phyloP scores from a whole-genome alignment of 2,797 vertebrate genomes.

The Sebastolobus alascanus region DNA sequence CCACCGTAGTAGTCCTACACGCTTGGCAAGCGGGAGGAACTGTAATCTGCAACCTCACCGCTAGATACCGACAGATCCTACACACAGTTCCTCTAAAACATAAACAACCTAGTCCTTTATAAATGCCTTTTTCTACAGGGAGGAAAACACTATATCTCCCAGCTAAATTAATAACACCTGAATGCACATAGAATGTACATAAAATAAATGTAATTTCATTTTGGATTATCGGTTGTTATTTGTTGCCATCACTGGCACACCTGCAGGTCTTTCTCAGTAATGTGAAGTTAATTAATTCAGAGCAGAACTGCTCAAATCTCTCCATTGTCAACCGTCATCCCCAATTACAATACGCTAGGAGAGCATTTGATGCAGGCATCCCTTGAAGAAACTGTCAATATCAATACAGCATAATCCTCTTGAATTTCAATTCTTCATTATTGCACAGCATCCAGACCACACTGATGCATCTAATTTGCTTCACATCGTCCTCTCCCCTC shows the following conservation, averaged over 20 bases:
- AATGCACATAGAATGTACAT: neutral
- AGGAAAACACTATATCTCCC: neutral
- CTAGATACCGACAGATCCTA: neutral
- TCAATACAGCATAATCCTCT: conserved; percentile 47
- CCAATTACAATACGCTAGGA: conserved; percentile 40
- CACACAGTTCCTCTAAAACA: neutral
- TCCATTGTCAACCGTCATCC: conserved; percentile 44
- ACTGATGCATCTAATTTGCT: conserved; percentile 29
- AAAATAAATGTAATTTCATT: conserved; percentile 9
- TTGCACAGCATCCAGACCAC: conserved; percentile 12
- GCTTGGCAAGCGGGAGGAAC: no score
- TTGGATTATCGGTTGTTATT: neutral
- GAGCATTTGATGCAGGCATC: conserved; percentile 41
- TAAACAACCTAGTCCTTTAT: neutral
- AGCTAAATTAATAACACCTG: neutral
- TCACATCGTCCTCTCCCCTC: neutral
- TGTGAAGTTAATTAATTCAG: conserved; percentile 47
- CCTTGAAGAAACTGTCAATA: conserved; percentile 57
- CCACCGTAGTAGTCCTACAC: no score
- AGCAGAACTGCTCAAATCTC: conserved; percentile 23
- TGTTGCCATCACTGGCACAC: conserved; percentile 5
- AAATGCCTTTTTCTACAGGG: no score
- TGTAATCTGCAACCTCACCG: no score
- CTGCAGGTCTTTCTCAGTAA: conserved; percentile 12
- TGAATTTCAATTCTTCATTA: conserved; percentile 45